These are phyloP conservation scores for Pseudomyrmex gracilis DNA, from an alignment of 1,140 invertebrate species.

Conservation along the genomic window DNA sequence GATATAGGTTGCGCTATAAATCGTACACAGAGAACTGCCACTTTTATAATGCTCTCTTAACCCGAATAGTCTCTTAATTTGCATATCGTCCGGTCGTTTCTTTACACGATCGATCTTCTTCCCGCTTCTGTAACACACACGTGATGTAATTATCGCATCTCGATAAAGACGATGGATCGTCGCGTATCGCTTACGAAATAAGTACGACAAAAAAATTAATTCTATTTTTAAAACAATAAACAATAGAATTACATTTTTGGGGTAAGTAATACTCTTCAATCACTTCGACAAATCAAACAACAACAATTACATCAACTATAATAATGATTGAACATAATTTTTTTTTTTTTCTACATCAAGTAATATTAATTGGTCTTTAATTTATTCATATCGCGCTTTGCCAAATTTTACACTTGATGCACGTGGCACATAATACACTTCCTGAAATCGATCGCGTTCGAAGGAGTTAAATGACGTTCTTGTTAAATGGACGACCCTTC, in stretches of 20 bases:
- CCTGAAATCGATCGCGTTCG: slow-evolving; percentile 12
- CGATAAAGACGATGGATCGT: slow-evolving; percentile 39
- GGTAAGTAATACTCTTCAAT: no score
- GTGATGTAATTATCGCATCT: slow-evolving; percentile 52
- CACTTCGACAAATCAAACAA: no score
- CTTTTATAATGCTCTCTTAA: slow-evolving; percentile 62
- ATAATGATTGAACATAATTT: no score
- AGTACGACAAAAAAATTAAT: no score
- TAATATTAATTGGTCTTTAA: not conserved
- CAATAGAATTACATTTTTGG: no score
- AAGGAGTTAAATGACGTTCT: slow-evolving; percentile 45
- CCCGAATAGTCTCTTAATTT: slow-evolving; percentile 66
- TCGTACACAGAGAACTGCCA: slow-evolving; percentile 30
- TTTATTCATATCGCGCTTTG: not conserved
- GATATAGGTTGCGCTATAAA: slow-evolving; percentile 37
- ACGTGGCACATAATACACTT: not conserved
- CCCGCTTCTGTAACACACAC: not conserved
- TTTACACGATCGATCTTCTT: slow-evolving; percentile 36
- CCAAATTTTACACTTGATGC: slow-evolving; percentile 2
- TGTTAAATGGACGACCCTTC: slow-evolving; percentile 29
- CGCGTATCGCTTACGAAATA: slow-evolving; percentile 22
- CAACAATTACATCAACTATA: no score
- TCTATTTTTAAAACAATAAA: no score
- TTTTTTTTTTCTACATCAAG: not conserved
- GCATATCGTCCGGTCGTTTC: slow-evolving; percentile 54